phyloP scores from a whole-genome alignment of 30 jellyfish, hydroid and myxozoan genomes.

The Aurelia sp. region DNA sequence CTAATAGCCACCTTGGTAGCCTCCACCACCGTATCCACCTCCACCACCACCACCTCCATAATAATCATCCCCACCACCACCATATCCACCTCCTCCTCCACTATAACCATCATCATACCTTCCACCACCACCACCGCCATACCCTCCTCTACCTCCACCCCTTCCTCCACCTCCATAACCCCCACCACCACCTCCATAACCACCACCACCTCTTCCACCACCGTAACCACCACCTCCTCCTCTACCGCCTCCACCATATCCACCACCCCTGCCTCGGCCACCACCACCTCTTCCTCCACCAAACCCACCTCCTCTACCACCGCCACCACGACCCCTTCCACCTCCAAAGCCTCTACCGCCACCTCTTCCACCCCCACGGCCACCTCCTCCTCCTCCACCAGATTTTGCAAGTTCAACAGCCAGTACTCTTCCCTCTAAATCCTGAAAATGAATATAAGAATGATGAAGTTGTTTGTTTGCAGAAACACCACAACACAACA shows the following conservation, averaged over 20 bases:
- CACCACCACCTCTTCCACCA: constrained; percentile 67
- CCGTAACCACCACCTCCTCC: constrained; percentile 82
- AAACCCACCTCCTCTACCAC: constrained; percentile 60
- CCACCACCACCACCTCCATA: constrained; percentile 58
- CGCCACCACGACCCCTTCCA: constrained; percentile 68
- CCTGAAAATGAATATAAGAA: not conserved
- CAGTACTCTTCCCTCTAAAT: constrained; percentile 35
- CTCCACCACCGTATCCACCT: constrained; percentile 55
- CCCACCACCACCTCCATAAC: constrained; percentile 60
- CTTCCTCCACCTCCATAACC: constrained; percentile 83
- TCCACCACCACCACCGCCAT: constrained; percentile 56
- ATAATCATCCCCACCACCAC: constrained; percentile 29
- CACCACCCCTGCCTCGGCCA: constrained; percentile 67
- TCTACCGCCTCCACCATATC: constrained; percentile 75
- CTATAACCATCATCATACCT: constrained; percentile 22
- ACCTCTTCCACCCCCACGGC: constrained; percentile 65
- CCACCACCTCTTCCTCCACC: constrained; percentile 82
- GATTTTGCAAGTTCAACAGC: constrained; percentile 34
- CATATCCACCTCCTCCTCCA: constrained; percentile 51
- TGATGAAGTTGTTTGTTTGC: not conserved
- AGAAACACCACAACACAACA: too few species aligned
- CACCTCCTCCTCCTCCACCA: constrained; percentile 51
- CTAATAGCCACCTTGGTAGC: constrained; percentile 35
- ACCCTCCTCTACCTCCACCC: constrained; percentile 75
- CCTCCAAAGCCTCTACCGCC: constrained; percentile 75